A percentile compares a stretch with the other conserved stretches of the same genome.
Conservation (phyloP, 2,113 vertebrate genomes). For the Hiodon alosoides region DNA sequence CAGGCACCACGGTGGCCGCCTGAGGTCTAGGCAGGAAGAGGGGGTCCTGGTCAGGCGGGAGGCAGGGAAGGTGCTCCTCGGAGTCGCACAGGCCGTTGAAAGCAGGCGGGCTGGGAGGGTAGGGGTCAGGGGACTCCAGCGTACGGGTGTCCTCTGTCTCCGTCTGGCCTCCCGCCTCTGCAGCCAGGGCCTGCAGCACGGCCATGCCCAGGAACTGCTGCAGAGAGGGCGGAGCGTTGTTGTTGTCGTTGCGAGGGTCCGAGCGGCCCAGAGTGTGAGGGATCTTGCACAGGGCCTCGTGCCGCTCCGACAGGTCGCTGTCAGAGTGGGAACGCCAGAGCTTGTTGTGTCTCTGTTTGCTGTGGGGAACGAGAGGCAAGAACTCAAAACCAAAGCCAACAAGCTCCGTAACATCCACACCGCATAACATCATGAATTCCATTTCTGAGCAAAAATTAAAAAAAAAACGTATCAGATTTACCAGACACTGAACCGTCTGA, state of each 20-base stretch:
- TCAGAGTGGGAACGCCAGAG: conserved; percentile 95
- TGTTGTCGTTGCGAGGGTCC: conserved; percentile 71
- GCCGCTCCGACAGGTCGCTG: conserved; percentile 82
- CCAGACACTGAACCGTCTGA: no score
- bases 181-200: not conserved
- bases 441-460: no score
- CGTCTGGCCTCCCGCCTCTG: not conserved
- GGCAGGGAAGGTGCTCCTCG: not conserved
- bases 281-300: conserved; percentile 60
- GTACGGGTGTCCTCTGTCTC: not conserved
- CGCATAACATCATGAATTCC: not conserved
- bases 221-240: conserved; percentile 71
- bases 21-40: conserved; percentile 37
- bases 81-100: conserved; percentile 38
- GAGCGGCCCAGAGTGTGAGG: conserved; percentile 40
- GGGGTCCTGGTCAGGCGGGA: conserved; percentile 16
- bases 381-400: not conserved
- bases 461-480: no score
- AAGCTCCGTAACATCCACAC: not conserved
- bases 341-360: conserved; percentile 96
- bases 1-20: conserved; percentile 49
- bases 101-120: conserved; percentile 15
- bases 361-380: conserved; percentile 44
- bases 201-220: conserved; percentile 78
- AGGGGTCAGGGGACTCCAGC: not conserved